Conservation (phyloP, 2,113 vertebrate genomes). For the Pygoscelis antarcticus region DNA sequence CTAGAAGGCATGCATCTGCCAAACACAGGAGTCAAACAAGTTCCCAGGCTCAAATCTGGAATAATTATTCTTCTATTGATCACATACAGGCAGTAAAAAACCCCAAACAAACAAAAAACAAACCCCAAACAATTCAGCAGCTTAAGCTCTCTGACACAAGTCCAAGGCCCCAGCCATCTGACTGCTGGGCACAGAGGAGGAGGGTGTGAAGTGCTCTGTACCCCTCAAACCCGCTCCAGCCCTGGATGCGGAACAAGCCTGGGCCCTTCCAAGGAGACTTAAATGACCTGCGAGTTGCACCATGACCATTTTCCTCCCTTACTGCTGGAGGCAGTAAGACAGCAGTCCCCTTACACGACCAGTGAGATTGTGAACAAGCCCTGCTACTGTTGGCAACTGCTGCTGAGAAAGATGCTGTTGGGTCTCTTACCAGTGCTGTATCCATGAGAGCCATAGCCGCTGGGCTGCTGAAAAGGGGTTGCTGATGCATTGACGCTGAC, state of each 20-base stretch:
- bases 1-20: not conserved
- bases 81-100: not conserved
- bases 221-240: not conserved
- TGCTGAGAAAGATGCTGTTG: not conserved
- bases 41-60: not conserved
- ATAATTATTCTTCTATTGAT: not conserved
- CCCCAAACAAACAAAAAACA: not conserved
- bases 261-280: not conserved
- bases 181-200: not conserved
- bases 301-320: not conserved
- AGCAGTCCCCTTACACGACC: not conserved
- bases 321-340: not conserved
- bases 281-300: not conserved
- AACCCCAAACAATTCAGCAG: not conserved
- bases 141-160: not conserved
- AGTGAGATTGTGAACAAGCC: not conserved
- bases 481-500: slow-evolving; percentile 95
- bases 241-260: not conserved
- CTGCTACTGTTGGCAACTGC: not conserved
- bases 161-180: too few species aligned
- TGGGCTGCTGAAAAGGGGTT: slow-evolving; percentile 93
- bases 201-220: fast-evolving
- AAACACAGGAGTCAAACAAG: not conserved
- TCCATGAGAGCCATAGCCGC: slow-evolving; percentile 93
- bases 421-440: slow-evolving; percentile 90